Evolutionary conservation across 2,888 invertebrate species (phyloP), one percentile per base, ranked within the genome.

Genomic region (Eristalis tenax): DNA sequence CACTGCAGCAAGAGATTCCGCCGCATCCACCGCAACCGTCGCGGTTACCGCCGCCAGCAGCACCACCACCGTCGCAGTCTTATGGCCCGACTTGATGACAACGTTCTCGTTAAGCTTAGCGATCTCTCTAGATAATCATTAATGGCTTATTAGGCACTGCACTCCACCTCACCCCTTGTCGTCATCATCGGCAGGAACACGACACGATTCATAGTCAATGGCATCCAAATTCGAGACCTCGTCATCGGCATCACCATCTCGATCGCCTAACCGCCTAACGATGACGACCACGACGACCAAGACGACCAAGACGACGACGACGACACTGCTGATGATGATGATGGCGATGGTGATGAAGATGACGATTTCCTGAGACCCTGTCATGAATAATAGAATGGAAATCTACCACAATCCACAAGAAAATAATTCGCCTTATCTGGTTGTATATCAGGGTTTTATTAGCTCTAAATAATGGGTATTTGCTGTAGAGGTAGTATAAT

Each of bases 391-490:
- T 15, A 80, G 63, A 77, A 70, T 73, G 77, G 76, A 81, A 76
- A 80, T 57, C 68, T 68, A 84, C 69, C 68, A 69, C 56, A 80
- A 73, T 32, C 80, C 64, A 73, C 59, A 65, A 83, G 70, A 79
- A 63, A 80, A 83, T 78, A 87, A 80, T 73, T 83, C 43, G 28
- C 40, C 71, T 87, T 87, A 87, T 87, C 87, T 76, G 38, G 76
- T 79, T 79, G 83, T 87, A 83, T 87, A 87, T 87, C 87, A 83
- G 76, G 59, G 79, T 87, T 87, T 87, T 87, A 87, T 83, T 83
- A 50, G 68, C 73, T 83, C 87, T 83, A 76, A 87, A 83, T 83
- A 80, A 79, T 79, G 83, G 79, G 83, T 83, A 87, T 79, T 83
- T 79, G 80, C 79, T 87, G 79, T 83, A 76, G 87, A 87, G 87